Evolutionary conservation across 1,140 invertebrate genomes (phyloP), one percentile per base, ranked within the genome.

Genomic region (Sminthurides bifidus): DNA sequence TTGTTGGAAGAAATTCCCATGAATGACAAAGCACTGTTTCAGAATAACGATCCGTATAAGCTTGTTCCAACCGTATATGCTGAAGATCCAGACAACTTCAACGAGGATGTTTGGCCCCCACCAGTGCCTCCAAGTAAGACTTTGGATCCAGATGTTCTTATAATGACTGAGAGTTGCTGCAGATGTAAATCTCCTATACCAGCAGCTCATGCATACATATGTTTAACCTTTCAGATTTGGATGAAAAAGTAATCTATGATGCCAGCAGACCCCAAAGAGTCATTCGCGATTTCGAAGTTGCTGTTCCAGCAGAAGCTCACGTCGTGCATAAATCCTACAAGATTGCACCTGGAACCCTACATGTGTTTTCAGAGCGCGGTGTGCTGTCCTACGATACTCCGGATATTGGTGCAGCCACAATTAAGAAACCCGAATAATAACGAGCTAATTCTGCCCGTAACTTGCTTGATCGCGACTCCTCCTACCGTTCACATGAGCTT

Each of bases 301-400:
- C 45, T 33, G 61, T 65, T 29, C 54, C 53, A 19, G 27, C 52
- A 23, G 58, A 61, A 0, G 56, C 56, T 19, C 54, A 54, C 2
- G 48, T 50, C 2, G 31, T 21, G 0, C 53, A 59, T 14, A 50
- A 48, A 14, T 49, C 52, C 0, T 65, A 65, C 41, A 50, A 54
- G 46, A 56, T 65, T 5, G 60, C 63, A 21, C 63, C 63, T 6
- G 63, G 63, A 19, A 65, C 63, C 3, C 54, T 65, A 10, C 60
- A 62, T 29, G 60, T 65, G 19, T 45, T 61, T 23, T 61, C 63
- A 23, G 31, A 61, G 33, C 43, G 59, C 3, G 63, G 63, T n/a
- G 57, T 61, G 21, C 52, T 65, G 5, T 50, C 54, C 14, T 65
- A 57, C 23, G 54, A 65, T 24, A 65, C 59, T 23, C 59, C 59